Evolutionary conservation across 2,888 invertebrate genomes (phyloP).

Genomic region (Eilema depressum): DNA sequence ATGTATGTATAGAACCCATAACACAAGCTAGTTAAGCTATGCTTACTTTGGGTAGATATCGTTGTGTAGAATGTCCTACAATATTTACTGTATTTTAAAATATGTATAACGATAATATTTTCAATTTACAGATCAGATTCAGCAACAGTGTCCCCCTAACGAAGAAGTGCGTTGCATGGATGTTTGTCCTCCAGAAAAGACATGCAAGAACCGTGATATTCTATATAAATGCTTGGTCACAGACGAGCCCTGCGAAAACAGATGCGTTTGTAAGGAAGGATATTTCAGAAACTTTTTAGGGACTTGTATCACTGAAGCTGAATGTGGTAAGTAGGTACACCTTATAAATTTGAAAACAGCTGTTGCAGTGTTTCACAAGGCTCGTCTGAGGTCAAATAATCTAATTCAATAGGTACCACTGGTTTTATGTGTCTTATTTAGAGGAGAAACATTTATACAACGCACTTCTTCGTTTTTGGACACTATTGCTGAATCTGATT

Average conservation of each 20-base stretch:
- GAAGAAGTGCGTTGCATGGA: slow-evolving; percentile 12
- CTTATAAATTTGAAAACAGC: background rate
- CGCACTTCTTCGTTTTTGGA: too few relatives aligned
- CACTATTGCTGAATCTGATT: too few relatives aligned
- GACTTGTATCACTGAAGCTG: slow-evolving; percentile 59
- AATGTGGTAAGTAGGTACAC: slow-evolving; percentile 61
- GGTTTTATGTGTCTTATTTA: too few relatives aligned
- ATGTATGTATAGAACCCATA: too few relatives aligned
- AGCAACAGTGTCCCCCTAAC: background rate
- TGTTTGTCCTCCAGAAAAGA: slow-evolving; percentile 21
- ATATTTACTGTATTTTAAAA: too few relatives aligned
- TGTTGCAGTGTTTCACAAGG: too few relatives aligned
- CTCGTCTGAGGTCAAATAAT: too few relatives aligned
- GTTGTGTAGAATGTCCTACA: too few relatives aligned
- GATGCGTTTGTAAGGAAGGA: slow-evolving; percentile 49
- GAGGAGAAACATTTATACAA: too few relatives aligned
- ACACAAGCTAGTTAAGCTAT: too few relatives aligned
- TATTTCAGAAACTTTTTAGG: slow-evolving; percentile 59
- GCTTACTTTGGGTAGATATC: too few relatives aligned
- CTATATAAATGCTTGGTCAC: slow-evolving; percentile 51
- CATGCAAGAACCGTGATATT: slow-evolving; percentile 36
- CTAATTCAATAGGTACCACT: too few relatives aligned
- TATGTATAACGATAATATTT: background rate
- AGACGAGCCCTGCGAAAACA: slow-evolving; percentile 2
- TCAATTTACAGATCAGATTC: background rate